phyloP scores from a whole-genome alignment of 2,888 invertebrate species.

The Arrhopalites spinosus region DNA sequence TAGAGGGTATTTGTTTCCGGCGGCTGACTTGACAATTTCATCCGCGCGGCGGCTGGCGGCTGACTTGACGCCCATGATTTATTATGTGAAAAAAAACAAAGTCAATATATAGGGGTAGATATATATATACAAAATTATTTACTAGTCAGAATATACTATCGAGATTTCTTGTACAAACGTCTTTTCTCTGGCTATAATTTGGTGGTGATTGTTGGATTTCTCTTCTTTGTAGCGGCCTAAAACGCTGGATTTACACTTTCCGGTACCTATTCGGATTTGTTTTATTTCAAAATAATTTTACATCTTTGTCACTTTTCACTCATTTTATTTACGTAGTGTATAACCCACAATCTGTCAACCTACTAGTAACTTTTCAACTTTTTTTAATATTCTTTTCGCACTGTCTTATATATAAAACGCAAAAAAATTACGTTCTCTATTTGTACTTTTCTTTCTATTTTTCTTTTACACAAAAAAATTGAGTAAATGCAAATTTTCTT shows the following conservation, averaged over 20 bases:
- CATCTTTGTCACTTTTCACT: slow-evolving; percentile 8
- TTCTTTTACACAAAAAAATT: no score
- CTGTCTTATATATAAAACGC: not conserved
- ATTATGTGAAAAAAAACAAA: no score
- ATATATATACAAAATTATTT: no score
- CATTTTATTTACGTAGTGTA: not conserved
- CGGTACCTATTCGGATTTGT: slow-evolving; percentile 43
- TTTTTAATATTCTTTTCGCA: not conserved
- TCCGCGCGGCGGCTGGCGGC: no score
- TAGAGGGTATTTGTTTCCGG: no score
- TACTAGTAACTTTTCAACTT: no score
- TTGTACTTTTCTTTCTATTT: no score
- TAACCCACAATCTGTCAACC: not conserved
- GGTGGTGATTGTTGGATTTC: slow-evolving; percentile 39
- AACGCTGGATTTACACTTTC: slow-evolving; percentile 54
- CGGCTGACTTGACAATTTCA: no score
- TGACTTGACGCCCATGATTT: no score
- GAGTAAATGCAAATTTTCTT: no score
- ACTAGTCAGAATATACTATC: slow-evolving; percentile 1
- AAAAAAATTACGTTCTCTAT: no score
- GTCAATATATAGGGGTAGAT: no score
- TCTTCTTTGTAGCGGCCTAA: slow-evolving; percentile 53
- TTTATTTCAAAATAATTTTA: slow-evolving; percentile 31
- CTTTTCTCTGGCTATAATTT: slow-evolving; percentile 37
- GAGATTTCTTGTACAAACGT: slow-evolving; percentile 27